Evolutionary conservation across 2,888 invertebrate species (phyloP).

Genomic region (Aspidiotus destructor): DNA sequence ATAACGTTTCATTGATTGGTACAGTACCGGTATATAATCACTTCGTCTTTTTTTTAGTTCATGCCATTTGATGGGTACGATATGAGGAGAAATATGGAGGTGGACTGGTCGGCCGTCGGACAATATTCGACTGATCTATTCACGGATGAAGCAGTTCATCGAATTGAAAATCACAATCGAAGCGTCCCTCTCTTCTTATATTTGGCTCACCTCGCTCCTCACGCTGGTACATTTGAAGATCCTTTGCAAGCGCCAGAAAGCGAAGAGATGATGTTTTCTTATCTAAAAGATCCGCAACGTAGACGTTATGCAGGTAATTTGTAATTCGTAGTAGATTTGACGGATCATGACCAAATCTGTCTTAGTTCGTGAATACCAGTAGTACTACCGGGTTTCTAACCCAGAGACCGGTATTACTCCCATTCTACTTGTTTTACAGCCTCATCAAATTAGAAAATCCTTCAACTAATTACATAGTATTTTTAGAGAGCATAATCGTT

Average conservation of each 20-base stretch:
- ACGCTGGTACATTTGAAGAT: conserved; percentile 52
- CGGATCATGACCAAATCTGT: too few relatives aligned
- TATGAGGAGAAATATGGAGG: conserved; percentile 51
- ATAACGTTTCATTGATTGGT: too few relatives aligned
- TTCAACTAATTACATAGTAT: too few relatives aligned
- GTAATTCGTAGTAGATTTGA: background rate
- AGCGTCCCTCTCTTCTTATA: conserved; percentile 56
- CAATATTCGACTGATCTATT: conserved; percentile 58
- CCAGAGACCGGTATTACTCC: too few relatives aligned
- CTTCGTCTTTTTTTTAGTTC: conserved; percentile 37
- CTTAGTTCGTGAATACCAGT: too few relatives aligned
- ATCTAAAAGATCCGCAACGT: conserved; percentile 56
- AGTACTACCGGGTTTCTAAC: too few relatives aligned
- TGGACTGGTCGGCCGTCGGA: conserved; percentile 49
- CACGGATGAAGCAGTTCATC: conserved; percentile 53
- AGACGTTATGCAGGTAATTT: conserved; percentile 57
- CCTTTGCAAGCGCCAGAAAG: conserved; percentile 63
- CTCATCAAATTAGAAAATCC: too few relatives aligned
- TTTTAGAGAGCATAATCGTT: too few relatives aligned
- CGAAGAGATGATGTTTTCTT: conserved; percentile 54
- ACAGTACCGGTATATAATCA: too few relatives aligned
- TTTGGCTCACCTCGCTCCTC: conserved; percentile 57
- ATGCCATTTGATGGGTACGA: conserved; percentile 48
- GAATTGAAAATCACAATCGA: conserved; percentile 49
- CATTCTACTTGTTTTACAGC: too few relatives aligned